A percentile compares a stretch with the other conserved stretches of the same genome.
Conservation (phyloP, 2,797 vertebrate species). For the Tenualosa thibaudeaui region DNA sequence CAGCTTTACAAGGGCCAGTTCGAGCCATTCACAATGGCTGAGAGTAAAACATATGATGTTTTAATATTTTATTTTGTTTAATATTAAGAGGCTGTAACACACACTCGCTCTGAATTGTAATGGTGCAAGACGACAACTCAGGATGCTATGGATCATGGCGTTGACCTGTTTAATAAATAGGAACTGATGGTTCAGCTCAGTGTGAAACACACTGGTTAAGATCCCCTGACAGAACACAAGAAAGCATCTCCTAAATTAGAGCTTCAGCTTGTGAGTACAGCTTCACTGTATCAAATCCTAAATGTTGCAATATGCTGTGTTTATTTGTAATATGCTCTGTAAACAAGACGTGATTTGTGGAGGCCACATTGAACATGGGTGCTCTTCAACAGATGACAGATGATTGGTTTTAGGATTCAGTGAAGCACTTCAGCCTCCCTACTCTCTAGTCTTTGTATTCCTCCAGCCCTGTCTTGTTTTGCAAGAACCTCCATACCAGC, state of each 20-base stretch:
- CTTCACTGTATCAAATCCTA: neutral
- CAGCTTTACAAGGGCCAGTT: neutral
- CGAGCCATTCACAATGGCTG: neutral
- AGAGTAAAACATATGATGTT: neutral
- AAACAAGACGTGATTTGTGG: neutral
- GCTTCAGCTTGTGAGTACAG: neutral
- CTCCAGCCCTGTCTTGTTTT: neutral
- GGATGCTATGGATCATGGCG: neutral
- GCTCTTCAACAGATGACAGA: neutral
- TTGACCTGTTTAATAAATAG: neutral
- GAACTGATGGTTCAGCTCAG: neutral
- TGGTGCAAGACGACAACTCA: neutral
- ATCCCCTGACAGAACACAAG: neutral
- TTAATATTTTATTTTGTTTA: neutral
- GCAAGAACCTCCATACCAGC: constrained; percentile 2
- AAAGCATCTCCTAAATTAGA: neutral
- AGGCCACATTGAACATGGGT: neutral
- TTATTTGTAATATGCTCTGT: too few relatives aligned
- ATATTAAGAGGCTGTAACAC: neutral
- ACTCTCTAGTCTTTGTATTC: neutral
- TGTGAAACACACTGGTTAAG: neutral
- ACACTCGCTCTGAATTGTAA: neutral
- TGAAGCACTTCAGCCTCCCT: neutral
- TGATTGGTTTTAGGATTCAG: neutral
- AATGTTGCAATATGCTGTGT: neutral